Evolutionary conservation across 2,888 invertebrate genomes (phyloP).

Genomic region (Andrena flavipes): DNA sequence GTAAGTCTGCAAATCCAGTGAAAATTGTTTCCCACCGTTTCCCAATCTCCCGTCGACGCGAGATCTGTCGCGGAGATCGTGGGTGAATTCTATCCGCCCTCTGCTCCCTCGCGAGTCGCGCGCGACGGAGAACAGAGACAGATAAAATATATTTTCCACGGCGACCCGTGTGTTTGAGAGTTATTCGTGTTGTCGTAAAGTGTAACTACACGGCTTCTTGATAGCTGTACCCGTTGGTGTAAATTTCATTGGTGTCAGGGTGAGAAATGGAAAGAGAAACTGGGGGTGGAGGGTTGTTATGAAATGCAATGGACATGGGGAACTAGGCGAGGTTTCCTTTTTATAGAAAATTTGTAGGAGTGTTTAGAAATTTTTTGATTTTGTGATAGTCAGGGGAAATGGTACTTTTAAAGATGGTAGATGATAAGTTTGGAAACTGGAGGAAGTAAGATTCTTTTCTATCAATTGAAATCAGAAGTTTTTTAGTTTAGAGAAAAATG

Average conservation of each 20-base stretch:
- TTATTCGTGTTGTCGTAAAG: neutral
- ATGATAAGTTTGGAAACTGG: too few relatives aligned
- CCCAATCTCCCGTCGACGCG: neutral
- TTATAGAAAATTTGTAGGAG: too few relatives aligned
- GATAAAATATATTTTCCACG: conserved; percentile 16
- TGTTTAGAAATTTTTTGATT: too few relatives aligned
- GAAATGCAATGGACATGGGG: too few relatives aligned
- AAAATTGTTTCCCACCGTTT: conserved; percentile 28
- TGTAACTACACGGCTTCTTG: neutral
- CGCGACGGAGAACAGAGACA: too few relatives aligned
- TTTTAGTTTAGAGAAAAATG: too few relatives aligned
- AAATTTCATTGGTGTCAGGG: conserved; percentile 22
- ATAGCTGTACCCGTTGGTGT: neutral
- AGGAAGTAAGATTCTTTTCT: too few relatives aligned
- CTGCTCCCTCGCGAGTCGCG: neutral
- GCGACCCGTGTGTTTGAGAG: neutral
- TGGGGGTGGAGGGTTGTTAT: neutral
- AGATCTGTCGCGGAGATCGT: neutral
- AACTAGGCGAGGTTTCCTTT: too few relatives aligned
- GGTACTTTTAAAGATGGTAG: too few relatives aligned
- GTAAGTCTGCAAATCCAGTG: conserved; percentile 84
- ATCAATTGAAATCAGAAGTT: too few relatives aligned
- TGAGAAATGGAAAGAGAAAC: conserved; percentile 6
- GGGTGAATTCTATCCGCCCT: neutral
- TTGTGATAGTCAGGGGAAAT: too few relatives aligned